Conservation (phyloP, 2,888 invertebrate species). For the Hemithea aestivaria region DNA sequence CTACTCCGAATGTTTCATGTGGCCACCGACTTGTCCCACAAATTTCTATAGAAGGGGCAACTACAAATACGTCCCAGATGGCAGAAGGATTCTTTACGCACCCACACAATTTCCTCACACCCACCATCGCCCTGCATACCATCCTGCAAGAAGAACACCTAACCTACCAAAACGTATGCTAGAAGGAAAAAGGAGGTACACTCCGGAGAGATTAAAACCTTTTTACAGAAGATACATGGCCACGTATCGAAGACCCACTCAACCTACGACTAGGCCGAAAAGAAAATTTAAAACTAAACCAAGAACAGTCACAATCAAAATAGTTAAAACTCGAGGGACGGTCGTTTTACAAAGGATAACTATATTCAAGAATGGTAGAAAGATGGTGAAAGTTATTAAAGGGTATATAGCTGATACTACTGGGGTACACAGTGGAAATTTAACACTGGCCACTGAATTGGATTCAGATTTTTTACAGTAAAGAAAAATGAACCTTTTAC, state of each 20-base stretch:
- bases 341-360: conserved; percentile 33
- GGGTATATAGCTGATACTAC: too few species aligned
- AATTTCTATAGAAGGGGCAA: conserved; percentile 33
- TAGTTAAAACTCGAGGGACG: conserved; percentile 16
- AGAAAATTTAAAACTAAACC: conserved; percentile 8
- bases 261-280: not conserved
- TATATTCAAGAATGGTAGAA: conserved; percentile 38
- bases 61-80: conserved; percentile 25
- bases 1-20: conserved; percentile 43
- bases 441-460: conserved; percentile 3
- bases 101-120: conserved; percentile 12
- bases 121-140: too few species aligned
- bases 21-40: conserved; percentile 28
- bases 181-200: conserved; percentile 36
- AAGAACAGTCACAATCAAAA: conserved; percentile 9
- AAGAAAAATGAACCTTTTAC: too few species aligned
- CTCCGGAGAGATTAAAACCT: conserved; percentile 19
- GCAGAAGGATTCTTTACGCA: conserved; percentile 29
- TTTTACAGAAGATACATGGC: too few species aligned
- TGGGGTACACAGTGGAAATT: too few species aligned
- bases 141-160: not conserved
- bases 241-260: too few species aligned
- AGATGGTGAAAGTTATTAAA: conserved; percentile 39
- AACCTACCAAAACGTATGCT: conserved; percentile 32
- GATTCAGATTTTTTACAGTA: conserved; percentile 36